Conservation (phyloP, 2,888 invertebrate genomes). For the Lasioglossum lativentre region DNA sequence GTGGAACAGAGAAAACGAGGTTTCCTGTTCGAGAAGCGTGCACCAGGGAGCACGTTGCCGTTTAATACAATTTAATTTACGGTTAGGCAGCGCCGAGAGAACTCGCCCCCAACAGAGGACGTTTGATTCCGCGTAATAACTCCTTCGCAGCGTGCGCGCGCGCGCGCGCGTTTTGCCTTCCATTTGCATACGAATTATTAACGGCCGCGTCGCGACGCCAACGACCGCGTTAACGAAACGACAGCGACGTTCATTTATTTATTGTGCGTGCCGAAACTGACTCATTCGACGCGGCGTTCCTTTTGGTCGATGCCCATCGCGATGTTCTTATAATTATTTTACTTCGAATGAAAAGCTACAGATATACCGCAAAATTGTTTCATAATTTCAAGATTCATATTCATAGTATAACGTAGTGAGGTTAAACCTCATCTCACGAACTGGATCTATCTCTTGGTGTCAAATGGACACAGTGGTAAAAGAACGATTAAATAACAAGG, state of each 20-base stretch:
- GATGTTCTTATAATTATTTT: neutral
- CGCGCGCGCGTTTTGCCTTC: neutral
- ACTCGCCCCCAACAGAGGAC: neutral
- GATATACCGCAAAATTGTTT: too few relatives aligned
- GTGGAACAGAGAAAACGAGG: neutral
- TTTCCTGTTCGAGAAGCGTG: neutral
- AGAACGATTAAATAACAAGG: too few relatives aligned
- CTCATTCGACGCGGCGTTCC: neutral
- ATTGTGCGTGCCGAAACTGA: neutral
- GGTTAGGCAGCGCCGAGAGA: neutral
- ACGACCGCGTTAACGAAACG: conserved; percentile 11
- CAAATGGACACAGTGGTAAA: too few relatives aligned
- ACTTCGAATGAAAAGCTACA: neutral
- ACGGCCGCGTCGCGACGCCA: conserved; percentile 16
- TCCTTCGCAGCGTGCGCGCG: conserved; percentile 2
- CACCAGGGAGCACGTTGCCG: neutral
- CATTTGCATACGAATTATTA: conserved; percentile 42
- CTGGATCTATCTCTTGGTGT: too few relatives aligned
- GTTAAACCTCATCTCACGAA: too few relatives aligned
- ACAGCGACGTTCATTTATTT: conserved; percentile 13
- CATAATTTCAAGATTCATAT: too few relatives aligned
- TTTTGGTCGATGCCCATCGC: neutral
- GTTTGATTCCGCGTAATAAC: conserved; percentile 43
- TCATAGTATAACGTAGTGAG: too few relatives aligned
- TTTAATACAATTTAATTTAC: conserved; percentile 59